Percentiles rank a stretch among this genome's conserved stretches.
These are phyloP conservation scores for Scaptomyza cyrtandrae DNA, from an alignment of 2,888 invertebrate species.

Conservation along the genomic window DNA sequence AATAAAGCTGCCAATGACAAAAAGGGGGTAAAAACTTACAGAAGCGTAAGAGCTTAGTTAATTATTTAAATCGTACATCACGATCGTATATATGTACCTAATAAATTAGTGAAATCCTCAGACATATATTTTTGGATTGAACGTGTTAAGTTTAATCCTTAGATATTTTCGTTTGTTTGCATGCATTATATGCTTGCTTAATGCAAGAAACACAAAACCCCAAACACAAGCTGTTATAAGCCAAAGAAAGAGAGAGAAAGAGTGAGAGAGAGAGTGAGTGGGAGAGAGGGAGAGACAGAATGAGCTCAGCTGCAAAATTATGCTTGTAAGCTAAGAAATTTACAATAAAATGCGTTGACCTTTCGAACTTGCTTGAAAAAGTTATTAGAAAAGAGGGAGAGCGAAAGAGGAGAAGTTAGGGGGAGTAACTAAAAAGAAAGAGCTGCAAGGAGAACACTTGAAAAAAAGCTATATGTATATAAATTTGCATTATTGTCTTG, in stretches of 20 bases:
- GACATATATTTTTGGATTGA: constrained; percentile 32
- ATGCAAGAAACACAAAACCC: constrained; percentile 29
- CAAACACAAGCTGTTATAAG: constrained; percentile 12
- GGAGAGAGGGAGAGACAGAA: neutral
- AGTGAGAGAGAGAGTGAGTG: neutral
- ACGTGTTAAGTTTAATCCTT: constrained; percentile 35
- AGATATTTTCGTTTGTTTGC: constrained; percentile 37
- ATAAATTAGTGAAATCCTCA: constrained; percentile 25
- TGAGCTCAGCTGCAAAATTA: constrained; percentile 65
- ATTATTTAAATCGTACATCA: constrained; percentile 29
- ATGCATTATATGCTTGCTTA: constrained; percentile 45
- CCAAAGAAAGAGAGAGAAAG: neutral
- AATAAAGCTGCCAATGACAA: neutral
- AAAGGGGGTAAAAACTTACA: neutral
- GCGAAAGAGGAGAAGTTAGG: neutral
- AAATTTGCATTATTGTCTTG: no score
- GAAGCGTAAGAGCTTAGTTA: constrained; percentile 28
- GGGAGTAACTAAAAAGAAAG: no score
- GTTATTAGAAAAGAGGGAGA: constrained; percentile 5
- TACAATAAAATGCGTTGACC: constrained; percentile 69
- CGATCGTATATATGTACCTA: constrained; percentile 7
- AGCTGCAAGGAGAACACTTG: neutral
- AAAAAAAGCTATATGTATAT: neutral
- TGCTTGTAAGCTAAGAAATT: constrained; percentile 66
- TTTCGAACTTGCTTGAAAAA: constrained; percentile 52